Percentiles rank a stretch among this genome's conserved stretches.
These are phyloP conservation scores for Callipepla californica DNA, from an alignment of 2,113 vertebrate genomes.

Conservation along the genomic window DNA sequence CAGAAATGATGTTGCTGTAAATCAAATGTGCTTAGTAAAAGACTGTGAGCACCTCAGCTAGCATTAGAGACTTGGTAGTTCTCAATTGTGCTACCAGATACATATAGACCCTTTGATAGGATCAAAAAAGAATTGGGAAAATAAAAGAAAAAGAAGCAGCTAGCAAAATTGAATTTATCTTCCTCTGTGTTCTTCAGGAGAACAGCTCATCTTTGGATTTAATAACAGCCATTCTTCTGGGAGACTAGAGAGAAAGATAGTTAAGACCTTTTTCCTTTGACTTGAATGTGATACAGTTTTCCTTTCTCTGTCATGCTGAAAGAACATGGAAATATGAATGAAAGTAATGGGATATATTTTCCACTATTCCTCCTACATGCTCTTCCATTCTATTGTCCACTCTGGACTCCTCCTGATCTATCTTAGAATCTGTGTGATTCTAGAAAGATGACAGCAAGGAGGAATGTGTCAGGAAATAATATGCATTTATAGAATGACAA, in stretches of 20 bases:
- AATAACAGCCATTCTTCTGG: neutral
- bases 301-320: neutral
- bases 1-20: neutral
- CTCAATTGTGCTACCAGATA: neutral
- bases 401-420: neutral
- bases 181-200: neutral
- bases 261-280: neutral
- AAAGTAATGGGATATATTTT: neutral
- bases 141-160: neutral
- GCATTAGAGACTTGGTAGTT: neutral
- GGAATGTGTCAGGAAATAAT: neutral
- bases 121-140: neutral
- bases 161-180: neutral
- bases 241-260: neutral
- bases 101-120: neutral
- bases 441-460: slow-evolving; percentile 1
- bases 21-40: neutral
- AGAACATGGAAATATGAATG: neutral
- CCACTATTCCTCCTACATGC: neutral
- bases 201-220: neutral
- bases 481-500: neutral
- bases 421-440: neutral
- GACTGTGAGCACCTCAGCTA: neutral
- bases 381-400: neutral
- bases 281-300: neutral